These are phyloP conservation scores for Leucoma salicis DNA, from an alignment of 2,888 invertebrate genomes.

Conservation along the genomic window DNA sequence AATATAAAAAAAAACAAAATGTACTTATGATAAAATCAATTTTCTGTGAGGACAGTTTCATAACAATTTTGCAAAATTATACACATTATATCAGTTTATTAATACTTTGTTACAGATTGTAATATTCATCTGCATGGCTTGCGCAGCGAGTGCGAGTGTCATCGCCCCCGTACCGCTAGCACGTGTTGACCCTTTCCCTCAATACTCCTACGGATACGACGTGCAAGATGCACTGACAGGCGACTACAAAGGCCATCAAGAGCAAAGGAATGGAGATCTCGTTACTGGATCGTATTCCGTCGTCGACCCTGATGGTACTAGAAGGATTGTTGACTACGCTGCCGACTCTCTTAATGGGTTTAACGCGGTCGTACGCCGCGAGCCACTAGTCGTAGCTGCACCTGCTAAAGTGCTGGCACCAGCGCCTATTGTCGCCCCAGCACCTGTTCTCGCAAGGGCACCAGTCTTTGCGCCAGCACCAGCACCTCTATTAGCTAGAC, in stretches of 20 bases:
- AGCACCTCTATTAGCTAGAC: constrained; percentile 27
- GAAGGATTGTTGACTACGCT: constrained; percentile 80
- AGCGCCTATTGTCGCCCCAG: constrained; percentile 43
- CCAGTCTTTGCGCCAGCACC: constrained; percentile 30
- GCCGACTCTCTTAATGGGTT: constrained; percentile 81
- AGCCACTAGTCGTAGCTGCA: constrained; percentile 61
- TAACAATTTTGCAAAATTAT: not conserved
- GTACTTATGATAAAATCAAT: too few species aligned
- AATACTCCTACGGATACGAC: constrained; percentile 82
- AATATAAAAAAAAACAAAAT: too few species aligned
- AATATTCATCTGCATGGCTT: constrained; percentile 71
- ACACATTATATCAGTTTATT: too few species aligned
- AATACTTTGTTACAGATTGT: constrained; percentile 60
- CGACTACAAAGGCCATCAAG: constrained; percentile 82
- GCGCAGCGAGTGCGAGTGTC: constrained; percentile 61
- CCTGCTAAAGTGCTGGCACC: constrained; percentile 52
- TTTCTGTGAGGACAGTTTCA: not conserved
- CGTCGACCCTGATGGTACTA: constrained; percentile 80
- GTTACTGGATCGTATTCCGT: constrained; percentile 82
- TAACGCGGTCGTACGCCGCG: constrained; percentile 81
- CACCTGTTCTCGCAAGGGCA: constrained; percentile 32
- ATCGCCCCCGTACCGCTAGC: constrained; percentile 61
- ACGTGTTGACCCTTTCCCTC: constrained; percentile 70
- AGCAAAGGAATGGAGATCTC: constrained; percentile 79
- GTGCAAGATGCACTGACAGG: constrained; percentile 82